These are phyloP conservation scores for Noturus placidus DNA, from an alignment of 2,113 vertebrate genomes.

Conservation along the genomic window DNA sequence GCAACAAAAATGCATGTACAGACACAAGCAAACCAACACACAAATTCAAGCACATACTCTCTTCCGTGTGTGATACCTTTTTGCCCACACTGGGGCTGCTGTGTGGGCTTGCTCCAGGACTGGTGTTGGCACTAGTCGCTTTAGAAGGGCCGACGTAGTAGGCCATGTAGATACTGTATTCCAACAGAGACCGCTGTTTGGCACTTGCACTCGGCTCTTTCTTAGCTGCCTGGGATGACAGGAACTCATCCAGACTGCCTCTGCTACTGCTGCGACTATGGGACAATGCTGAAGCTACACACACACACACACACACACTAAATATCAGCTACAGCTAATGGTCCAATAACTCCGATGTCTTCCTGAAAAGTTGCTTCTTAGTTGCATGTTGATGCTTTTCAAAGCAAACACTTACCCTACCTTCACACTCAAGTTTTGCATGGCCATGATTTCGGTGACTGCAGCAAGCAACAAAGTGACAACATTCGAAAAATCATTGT, in stretches of 20 bases:
- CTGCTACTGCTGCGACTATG: conserved; percentile 92
- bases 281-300: conserved; percentile 57
- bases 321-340: not conserved
- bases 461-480: too few relatives aligned
- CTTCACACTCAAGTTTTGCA: not conserved
- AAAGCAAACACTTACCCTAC: not conserved
- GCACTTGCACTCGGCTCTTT: conserved; percentile 74
- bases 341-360: not conserved
- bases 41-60: not conserved
- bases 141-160: conserved; percentile 80
- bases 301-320: conserved; percentile 8
- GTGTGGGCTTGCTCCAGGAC: conserved; percentile 81
- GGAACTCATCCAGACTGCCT: conserved; percentile 83
- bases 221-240: conserved; percentile 77
- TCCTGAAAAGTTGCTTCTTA: not conserved
- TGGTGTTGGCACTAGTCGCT: conserved; percentile 74
- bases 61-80: conserved; percentile 74
- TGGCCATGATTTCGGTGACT: not conserved
- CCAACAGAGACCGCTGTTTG: conserved; percentile 83
- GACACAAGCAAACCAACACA: not conserved
- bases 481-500: not conserved
- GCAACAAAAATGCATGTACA: not conserved
- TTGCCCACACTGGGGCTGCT: conserved; percentile 86
- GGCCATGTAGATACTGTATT: conserved; percentile 92
- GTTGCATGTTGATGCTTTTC: not conserved